A percentile compares a stretch with the other conserved stretches of the same genome.
phyloP scores from a whole-genome alignment of 2,113 vertebrate species.

The Toxotes jaculatrix region DNA sequence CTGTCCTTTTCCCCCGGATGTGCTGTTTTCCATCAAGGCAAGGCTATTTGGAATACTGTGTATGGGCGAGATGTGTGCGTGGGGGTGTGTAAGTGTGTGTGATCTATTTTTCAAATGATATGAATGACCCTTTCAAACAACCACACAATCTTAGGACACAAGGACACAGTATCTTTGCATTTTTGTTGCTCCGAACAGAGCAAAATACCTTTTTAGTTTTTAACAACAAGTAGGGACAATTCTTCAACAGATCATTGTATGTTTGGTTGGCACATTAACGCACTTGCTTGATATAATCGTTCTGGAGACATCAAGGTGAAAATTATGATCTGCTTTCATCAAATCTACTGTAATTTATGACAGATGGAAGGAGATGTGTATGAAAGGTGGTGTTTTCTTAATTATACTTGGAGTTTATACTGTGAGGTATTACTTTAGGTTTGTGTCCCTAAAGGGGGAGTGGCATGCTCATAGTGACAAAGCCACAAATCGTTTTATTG shows the following conservation, averaged over 20 bases:
- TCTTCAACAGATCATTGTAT: not conserved
- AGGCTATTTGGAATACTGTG: conserved; percentile 76
- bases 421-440: too few relatives aligned
- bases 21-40: conserved; percentile 80
- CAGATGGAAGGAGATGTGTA: too few relatives aligned
- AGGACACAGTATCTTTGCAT: conserved; percentile 29
- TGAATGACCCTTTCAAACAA: conserved; percentile 62
- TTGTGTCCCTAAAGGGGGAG: not conserved
- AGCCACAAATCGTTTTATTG: not conserved
- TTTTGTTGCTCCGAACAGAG: not conserved
- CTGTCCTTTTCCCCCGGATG: conserved; percentile 75
- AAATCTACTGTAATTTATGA: too few relatives aligned
- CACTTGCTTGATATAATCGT: not conserved
- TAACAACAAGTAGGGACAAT: not conserved
- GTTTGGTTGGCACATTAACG: not conserved
- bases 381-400: too few relatives aligned
- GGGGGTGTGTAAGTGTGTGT: conserved; percentile 15
- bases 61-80: conserved; percentile 28
- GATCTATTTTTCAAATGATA: conserved; percentile 62
- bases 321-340: too few relatives aligned
- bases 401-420: too few relatives aligned
- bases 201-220: not conserved
- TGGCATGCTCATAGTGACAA: not conserved
- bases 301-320: too few relatives aligned
- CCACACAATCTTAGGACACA: conserved; percentile 33